Evolutionary conservation across 2,113 vertebrate species (phyloP).

Genomic region (Corythoichthys intestinalis): DNA sequence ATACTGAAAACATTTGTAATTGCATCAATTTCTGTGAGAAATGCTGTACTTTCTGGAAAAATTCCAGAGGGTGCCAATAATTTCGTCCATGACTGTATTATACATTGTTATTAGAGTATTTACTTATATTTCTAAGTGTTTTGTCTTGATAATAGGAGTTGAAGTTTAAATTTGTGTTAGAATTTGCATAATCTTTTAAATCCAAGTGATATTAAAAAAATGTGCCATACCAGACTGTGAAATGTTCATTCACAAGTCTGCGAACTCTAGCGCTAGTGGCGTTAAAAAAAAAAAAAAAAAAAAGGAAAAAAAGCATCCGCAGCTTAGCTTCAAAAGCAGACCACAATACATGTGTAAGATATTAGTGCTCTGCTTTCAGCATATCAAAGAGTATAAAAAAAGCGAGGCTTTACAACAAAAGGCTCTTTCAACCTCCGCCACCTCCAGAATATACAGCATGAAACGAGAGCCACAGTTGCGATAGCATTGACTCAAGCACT

Average conservation of each 20-base stretch:
- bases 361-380: slow-evolving; percentile 12
- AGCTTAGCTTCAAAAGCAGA: slow-evolving; percentile 46
- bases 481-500: too few species aligned
- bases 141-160: not conserved
- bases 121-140: not conserved
- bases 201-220: slow-evolving; percentile 18
- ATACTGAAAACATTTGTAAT: too few species aligned
- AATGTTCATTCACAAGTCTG: slow-evolving; percentile 24
- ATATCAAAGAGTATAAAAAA: slow-evolving; percentile 38
- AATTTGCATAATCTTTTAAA: not conserved
- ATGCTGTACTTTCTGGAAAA: too few species aligned
- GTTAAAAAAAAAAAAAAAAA: not conserved
- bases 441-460: not conserved
- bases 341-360: slow-evolving; percentile 26
- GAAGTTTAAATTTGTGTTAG: not conserved
- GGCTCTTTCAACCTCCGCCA: slow-evolving; percentile 11
- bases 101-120: too few species aligned
- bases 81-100: too few species aligned
- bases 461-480: not conserved
- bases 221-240: slow-evolving; percentile 33
- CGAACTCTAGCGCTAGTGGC: not conserved
- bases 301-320: slow-evolving; percentile 10
- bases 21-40: too few species aligned
- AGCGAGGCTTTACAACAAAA: slow-evolving; percentile 16
- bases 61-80: too few species aligned